These are phyloP conservation scores for Palaemon carinicauda DNA, from an alignment of 1,140 invertebrate genomes.

Conservation along the genomic window DNA sequence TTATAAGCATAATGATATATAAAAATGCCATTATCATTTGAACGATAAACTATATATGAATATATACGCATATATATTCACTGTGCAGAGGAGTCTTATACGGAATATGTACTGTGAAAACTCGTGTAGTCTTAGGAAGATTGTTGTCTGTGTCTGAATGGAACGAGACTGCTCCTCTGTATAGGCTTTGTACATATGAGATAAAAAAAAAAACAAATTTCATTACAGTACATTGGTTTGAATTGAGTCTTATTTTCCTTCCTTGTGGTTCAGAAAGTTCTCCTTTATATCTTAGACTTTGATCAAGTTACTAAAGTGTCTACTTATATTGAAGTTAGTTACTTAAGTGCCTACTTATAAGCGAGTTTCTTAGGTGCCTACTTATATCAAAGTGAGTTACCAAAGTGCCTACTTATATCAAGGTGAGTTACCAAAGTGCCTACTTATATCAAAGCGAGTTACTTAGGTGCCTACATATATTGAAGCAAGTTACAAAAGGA, in stretches of 20 bases:
- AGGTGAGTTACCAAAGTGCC: no score
- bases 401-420: no score
- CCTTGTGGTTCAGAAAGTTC: not conserved
- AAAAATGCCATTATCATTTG: slow-evolving; percentile 20
- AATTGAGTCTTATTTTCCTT: slow-evolving; percentile 3
- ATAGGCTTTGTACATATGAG: slow-evolving; percentile 7
- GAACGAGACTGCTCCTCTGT: not conserved
- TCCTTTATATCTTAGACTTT: not conserved
- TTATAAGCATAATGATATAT: slow-evolving; percentile 33
- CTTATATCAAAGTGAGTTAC: no score
- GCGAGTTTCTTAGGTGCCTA: no score
- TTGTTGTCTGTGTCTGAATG: not conserved
- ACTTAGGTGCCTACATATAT: no score
- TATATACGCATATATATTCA: not conserved
- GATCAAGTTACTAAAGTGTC: no score
- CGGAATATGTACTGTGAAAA: not conserved
- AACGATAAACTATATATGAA: not conserved
- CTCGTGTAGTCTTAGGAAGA: not conserved
- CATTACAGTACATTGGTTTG: slow-evolving; percentile 38
- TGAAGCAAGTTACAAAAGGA: no score
- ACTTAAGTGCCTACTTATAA: no score
- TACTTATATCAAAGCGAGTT: no score
- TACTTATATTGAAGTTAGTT: no score
- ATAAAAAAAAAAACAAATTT: slow-evolving; percentile 12
- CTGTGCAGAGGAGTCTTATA: slow-evolving; percentile 12